Evolutionary conservation across 2,888 invertebrate species (phyloP), one percentile per base, ranked within the genome.

Genomic region (Eupithecia subfuscata): DNA sequence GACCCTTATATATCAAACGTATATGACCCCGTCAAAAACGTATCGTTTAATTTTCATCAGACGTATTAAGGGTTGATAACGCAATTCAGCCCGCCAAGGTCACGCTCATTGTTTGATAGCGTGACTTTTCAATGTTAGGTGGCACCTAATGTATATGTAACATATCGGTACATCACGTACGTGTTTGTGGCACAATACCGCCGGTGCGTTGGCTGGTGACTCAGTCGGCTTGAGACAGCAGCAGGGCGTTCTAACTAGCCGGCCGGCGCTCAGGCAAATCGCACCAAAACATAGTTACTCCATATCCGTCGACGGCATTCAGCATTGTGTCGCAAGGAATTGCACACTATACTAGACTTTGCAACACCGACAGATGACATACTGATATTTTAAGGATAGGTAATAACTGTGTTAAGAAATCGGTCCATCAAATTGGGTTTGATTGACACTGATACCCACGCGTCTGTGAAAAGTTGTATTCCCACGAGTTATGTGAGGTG

Each of bases 301-400:
- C 93, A 93, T 92, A 93, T 94, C 92, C 92, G 93, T 91, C 90
- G 85, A 84, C 81, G 87, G 88, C 90, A 89, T 92, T 91, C 91
- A 91, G 90, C 89, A 93, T 94, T 94, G 92, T 94, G 91, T 91
- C 88, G 89, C 91, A 90, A 92, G 91, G 90, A 92, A 92, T 92
- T 91, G 89, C 89, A 88, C 86, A 90, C 92, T 91, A 92, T 43
- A 22, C 40, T 92, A 87, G 89, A 90, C 89, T 90, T 91, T 84
- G 92, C 91, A 92, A 94, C 90, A 89, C 90, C 86, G 81, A 76
- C 85, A 82, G 90, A 90, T 91, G 91, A 90, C 90, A 91, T 89
- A 88, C 88, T 89, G 88, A 88, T 90, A 89, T 90, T 91, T 89
- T 88, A 87, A 88, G 87, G 87, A 90, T 90, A 88, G 68, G 68